phyloP scores from a whole-genome alignment of 2,888 invertebrate species.

The Saturnia pavonia region DNA sequence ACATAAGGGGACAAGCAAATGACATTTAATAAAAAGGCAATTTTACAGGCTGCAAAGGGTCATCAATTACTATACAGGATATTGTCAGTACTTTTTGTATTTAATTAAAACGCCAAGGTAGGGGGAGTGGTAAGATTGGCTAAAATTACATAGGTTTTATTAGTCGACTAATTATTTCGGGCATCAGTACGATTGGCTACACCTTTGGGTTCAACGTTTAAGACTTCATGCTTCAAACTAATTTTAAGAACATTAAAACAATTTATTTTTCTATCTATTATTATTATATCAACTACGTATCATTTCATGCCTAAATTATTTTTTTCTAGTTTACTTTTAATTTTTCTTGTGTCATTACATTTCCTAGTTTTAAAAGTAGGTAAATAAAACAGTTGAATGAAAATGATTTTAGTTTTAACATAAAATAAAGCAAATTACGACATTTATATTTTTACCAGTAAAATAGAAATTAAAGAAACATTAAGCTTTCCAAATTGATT shows the following conservation, averaged over 20 bases:
- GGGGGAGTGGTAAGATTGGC: constrained; percentile 63
- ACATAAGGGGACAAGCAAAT: constrained; percentile 79
- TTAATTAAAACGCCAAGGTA: constrained; percentile 73
- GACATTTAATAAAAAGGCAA: constrained; percentile 62
- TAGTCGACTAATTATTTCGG: constrained; percentile 51
- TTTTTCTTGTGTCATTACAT: not conserved
- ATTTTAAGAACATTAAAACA: constrained; percentile 43
- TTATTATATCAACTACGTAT: not conserved
- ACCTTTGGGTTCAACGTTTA: constrained; percentile 72
- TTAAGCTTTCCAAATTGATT: constrained; percentile 39
- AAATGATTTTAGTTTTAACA: not conserved
- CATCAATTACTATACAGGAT: constrained; percentile 27
- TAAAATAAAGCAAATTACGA: constrained; percentile 33
- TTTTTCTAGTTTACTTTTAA: not conserved
- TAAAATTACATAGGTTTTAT: constrained; percentile 44
- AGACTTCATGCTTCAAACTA: constrained; percentile 51
- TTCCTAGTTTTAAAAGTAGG: not conserved
- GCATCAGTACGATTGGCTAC: constrained; percentile 53
- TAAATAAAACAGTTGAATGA: not conserved
- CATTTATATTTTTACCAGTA: constrained; percentile 28
- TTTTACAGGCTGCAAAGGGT: constrained; percentile 40
- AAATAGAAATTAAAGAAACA: constrained; percentile 15
- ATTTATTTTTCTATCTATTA: constrained; percentile 15
- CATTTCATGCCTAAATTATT: constrained; percentile 10
- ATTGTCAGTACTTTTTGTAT: constrained; percentile 48